These are phyloP conservation scores for Cranoglanis bouderius DNA, from an alignment of 2,113 vertebrate genomes.

Conservation along the genomic window DNA sequence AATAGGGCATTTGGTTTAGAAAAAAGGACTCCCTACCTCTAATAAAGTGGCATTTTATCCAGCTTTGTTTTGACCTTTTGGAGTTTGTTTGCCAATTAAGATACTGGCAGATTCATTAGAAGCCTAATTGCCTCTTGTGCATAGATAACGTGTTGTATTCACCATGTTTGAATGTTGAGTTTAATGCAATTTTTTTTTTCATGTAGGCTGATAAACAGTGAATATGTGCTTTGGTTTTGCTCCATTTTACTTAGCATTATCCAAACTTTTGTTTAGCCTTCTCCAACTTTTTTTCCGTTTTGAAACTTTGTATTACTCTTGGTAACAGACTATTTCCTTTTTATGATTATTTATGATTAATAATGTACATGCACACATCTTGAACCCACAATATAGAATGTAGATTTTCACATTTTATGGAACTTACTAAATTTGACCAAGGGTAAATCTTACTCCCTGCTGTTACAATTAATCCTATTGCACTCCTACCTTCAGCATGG, in stretches of 20 bases:
- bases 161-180: not conserved
- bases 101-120: slow-evolving; percentile 61
- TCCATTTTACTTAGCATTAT: not conserved
- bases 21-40: slow-evolving; percentile 53
- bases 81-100: slow-evolving; percentile 66
- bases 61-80: slow-evolving; percentile 70
- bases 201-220: not conserved
- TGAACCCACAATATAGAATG: not conserved
- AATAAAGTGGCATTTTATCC: slow-evolving; percentile 76
- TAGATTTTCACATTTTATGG: not conserved
- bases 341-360: not conserved
- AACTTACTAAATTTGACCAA: slow-evolving; percentile 2
- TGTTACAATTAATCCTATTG: slow-evolving; percentile 23
- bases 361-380: not conserved
- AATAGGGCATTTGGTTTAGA: slow-evolving; percentile 62
- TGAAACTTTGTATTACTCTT: not conserved
- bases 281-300: not conserved
- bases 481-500: not conserved
- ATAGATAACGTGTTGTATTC: slow-evolving; percentile 26
- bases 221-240: not conserved
- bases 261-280: not conserved
- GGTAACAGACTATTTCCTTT: not conserved
- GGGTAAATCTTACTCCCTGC: not conserved
- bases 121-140: slow-evolving; percentile 60
- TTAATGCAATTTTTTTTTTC: not conserved